Base-by-base conservation (phyloP, 2,888 invertebrate genomes). In the Pegoplata infirma region DNA sequence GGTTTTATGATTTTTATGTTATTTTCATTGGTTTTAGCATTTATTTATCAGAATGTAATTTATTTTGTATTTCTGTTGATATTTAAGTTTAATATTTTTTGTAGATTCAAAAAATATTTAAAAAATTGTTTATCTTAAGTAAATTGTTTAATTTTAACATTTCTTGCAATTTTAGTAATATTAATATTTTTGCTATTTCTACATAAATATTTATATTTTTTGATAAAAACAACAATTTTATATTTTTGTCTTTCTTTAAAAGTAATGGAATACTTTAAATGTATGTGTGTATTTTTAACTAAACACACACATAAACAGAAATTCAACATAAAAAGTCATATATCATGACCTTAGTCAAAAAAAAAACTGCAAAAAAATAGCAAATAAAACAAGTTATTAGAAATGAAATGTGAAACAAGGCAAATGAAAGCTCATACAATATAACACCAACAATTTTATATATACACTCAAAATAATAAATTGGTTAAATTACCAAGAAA, bases 401-500 rank as follows among this genome's bases (percentile, higher is more conserved):
- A 71, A 56, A 44, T 56, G 28, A 59, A 63, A 71, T 71, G 14
- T 63, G 46, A 63, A 63, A 72, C 71, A 55, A 47, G 55, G 55
- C 63, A 46, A 63, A 55, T 46, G 55, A 56, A 53, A 63, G 16
- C 46, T 25, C 19, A 55, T 21, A 71, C 25, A 47, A 61, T 25
- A 28, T n/a, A 10, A 14, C 23, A n/a, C n/a, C n/a, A n/a, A n/a
- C n/a, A n/a, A n/a, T n/a, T n/a, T n/a, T n/a, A n/a, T n/a, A n/a
- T n/a, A n/a, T n/a, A n/a, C n/a, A n/a, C n/a, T n/a, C n/a, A n/a
- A n/a, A n/a, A n/a, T n/a, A n/a, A n/a, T n/a, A n/a, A n/a, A n/a
- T n/a, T n/a, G n/a, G n/a, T n/a, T n/a, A n/a, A n/a, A n/a, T n/a
- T n/a, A n/a, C n/a, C n/a, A n/a, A n/a, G n/a, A n/a, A n/a, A n/a